Conservation (phyloP, 2,113 vertebrate species). For the Nothobranchius kuhntae region DNA sequence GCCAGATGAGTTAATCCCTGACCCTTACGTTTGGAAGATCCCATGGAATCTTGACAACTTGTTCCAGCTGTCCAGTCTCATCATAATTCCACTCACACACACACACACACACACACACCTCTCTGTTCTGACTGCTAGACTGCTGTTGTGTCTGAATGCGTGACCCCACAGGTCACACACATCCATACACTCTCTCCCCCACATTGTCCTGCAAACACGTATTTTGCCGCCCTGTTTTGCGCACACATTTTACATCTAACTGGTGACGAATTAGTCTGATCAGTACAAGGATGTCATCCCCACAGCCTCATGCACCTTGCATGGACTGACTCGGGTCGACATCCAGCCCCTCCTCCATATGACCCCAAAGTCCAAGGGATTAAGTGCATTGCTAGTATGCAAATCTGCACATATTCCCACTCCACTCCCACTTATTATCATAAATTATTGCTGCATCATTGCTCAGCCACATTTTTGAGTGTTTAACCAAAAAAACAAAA, state of each 20-base stretch:
- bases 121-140: background rate
- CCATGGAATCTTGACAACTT: constrained; percentile 65
- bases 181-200: constrained; percentile 20
- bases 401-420: constrained; percentile 21
- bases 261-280: constrained; percentile 52
- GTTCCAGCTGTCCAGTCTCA: constrained; percentile 74
- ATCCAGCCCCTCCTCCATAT: too few relatives aligned
- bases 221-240: constrained; percentile 28
- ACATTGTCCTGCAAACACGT: constrained; percentile 52
- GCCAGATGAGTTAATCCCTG: constrained; percentile 67
- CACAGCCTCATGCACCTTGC: constrained; percentile 51
- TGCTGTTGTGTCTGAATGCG: constrained; percentile 70
- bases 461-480: constrained; percentile 26
- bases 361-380: constrained; percentile 30
- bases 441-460: constrained; percentile 37
- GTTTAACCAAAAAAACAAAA: constrained; percentile 11
- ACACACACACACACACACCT: background rate
- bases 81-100: constrained; percentile 67
- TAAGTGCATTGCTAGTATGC: constrained; percentile 37
- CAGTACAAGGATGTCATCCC: constrained; percentile 40
- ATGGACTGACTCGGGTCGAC: background rate
- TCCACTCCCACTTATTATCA: constrained; percentile 53
- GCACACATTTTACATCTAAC: constrained; percentile 30
- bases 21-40: constrained; percentile 60
- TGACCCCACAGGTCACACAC: constrained; percentile 69